Evolutionary conservation across 2,888 invertebrate species (phyloP).

Genomic region (Yponomeuta evonymella): DNA sequence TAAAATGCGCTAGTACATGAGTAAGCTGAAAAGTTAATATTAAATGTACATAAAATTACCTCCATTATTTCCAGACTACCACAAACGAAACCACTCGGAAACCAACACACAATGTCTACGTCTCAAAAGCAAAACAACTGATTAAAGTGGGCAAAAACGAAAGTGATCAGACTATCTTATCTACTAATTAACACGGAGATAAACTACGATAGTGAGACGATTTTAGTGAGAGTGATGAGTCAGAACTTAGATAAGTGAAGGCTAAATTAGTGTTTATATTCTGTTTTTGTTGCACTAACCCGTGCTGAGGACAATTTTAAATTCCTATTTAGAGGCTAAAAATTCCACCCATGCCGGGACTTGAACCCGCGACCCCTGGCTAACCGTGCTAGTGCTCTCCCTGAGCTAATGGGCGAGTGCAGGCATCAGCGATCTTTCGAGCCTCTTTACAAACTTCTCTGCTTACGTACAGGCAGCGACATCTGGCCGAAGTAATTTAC

Average conservation of each 20-base stretch:
- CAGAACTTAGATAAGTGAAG: not conserved
- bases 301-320: no score
- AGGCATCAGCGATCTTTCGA: no score
- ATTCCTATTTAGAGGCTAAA: no score
- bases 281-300: no score
- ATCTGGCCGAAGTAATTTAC: no score
- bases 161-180: not conserved
- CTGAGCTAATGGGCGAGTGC: no score
- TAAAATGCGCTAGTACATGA: no score
- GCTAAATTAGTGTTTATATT: not conserved
- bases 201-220: not conserved
- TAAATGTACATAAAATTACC: not conserved
- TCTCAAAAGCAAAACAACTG: not conserved
- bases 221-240: not conserved
- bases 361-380: no score
- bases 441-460: no score
- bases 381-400: no score
- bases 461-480: no score
- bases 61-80: not conserved
- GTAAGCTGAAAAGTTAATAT: not conserved
- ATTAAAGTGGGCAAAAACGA: not conserved
- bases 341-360: no score
- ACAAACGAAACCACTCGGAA: not conserved
- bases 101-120: not conserved
- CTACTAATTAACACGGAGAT: not conserved